Percentiles rank a stretch among this genome's conserved stretches.
Evolutionary conservation across 2,113 vertebrate genomes (phyloP).

Genomic region (Macrotis lagotis): DNA sequence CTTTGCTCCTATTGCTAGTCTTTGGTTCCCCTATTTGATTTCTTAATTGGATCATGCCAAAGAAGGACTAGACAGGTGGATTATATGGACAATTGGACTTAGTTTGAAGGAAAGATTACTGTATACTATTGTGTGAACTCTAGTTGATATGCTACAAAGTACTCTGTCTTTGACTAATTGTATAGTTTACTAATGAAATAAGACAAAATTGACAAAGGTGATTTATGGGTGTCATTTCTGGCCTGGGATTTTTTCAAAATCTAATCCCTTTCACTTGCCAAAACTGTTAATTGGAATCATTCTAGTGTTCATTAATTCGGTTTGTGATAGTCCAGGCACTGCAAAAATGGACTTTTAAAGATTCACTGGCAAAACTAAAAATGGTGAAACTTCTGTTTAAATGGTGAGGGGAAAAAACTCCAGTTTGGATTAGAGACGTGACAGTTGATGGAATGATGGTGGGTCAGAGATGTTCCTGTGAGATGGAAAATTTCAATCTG

Average conservation of each 20-base stretch:
- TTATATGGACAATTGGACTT: slow-evolving; percentile 61
- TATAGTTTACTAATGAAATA: slow-evolving; percentile 13
- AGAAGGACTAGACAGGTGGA: slow-evolving; percentile 17
- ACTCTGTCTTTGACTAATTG: slow-evolving; percentile 11
- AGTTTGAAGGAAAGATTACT: slow-evolving; percentile 66
- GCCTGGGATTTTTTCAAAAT: neutral
- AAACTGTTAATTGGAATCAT: slow-evolving; percentile 65
- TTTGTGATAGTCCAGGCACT: slow-evolving; percentile 10
- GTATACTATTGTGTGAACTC: neutral
- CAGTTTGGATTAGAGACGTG: accelerated
- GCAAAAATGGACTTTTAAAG: neutral
- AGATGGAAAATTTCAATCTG: neutral
- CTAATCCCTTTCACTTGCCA: slow-evolving; percentile 43
- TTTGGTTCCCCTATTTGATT: slow-evolving; percentile 57
- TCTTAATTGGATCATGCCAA: slow-evolving; percentile 63
- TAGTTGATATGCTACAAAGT: neutral
- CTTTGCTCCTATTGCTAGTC: slow-evolving; percentile 21
- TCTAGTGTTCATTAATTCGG: slow-evolving; percentile 33
- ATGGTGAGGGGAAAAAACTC: accelerated
- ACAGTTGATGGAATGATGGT: neutral
- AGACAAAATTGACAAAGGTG: slow-evolving; percentile 58
- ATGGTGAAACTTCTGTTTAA: neutral
- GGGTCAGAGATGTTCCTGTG: neutral
- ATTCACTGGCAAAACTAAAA: neutral
- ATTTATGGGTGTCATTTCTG: slow-evolving; percentile 20